Evolutionary conservation across 2,797 vertebrate genomes (phyloP).

Genomic region (Benthosema pterotum): DNA sequence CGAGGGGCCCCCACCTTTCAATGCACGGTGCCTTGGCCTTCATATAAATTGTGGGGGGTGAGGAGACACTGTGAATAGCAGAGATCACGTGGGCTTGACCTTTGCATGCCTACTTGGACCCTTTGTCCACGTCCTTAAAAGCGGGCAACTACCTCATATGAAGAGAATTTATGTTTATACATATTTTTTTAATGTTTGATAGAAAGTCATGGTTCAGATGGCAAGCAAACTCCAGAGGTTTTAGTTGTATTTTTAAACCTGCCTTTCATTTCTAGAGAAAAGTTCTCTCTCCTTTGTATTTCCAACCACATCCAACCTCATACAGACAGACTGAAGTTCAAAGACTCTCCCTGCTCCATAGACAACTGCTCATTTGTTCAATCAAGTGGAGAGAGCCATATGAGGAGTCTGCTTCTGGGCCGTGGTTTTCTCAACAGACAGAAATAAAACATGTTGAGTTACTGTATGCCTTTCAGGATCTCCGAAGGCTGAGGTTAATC

Average conservation of each 20-base stretch:
- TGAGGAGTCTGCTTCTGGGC: constrained; percentile 11
- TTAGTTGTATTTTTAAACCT: neutral
- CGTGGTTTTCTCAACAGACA: constrained; percentile 4
- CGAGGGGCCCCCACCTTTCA: constrained; percentile 40
- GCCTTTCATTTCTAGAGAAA: neutral
- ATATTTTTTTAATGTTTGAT: neutral
- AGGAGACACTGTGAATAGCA: constrained; percentile 39
- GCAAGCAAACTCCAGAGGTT: neutral
- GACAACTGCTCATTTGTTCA: constrained; percentile 13
- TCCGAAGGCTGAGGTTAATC: neutral
- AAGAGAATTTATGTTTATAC: constrained; percentile 13
- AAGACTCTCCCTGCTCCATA: neutral
- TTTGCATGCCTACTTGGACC: constrained; percentile 58
- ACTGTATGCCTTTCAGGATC: constrained; percentile 9
- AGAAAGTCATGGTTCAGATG: neutral
- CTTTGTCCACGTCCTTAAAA: constrained; percentile 56
- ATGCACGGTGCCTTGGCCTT: constrained; percentile 61
- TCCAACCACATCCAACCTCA: constrained; percentile 5
- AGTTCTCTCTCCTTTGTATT: neutral
- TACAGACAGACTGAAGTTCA: constrained; percentile 8
- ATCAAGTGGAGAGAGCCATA: constrained; percentile 16
- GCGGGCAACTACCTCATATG: constrained; percentile 7
- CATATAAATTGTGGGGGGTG: constrained; percentile 55
- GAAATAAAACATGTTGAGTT: constrained; percentile 17
- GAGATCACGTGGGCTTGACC: constrained; percentile 65